Percentiles rank a stretch among this genome's conserved stretches.
These are phyloP conservation scores for Catalaphyllia jardinei DNA, from an alignment of 64 coral and sea anemone species.

Conservation along the genomic window DNA sequence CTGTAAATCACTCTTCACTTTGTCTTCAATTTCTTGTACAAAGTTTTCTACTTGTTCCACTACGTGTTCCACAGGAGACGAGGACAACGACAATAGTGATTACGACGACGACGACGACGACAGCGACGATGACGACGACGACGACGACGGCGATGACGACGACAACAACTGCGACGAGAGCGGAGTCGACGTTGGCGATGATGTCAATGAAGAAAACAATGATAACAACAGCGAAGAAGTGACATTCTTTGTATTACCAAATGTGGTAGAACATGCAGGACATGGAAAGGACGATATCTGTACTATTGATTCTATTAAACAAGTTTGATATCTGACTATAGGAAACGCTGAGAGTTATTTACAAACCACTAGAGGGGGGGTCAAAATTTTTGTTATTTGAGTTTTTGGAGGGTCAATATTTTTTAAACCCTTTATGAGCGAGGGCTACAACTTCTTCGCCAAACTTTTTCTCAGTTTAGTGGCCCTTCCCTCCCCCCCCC, in stretches of 20 bases:
- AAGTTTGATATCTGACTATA: neutral
- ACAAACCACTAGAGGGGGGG: no score
- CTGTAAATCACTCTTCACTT: no score
- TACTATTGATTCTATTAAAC: conserved; percentile 8
- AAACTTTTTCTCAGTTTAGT: conserved; percentile 4
- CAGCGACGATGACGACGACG: no score
- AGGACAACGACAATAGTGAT: no score
- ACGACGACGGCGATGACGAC: no score
- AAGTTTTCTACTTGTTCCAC: neutral
- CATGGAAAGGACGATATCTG: conserved; percentile 21
- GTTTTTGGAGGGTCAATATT: conserved; percentile 2
- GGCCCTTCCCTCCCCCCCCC: neutral
- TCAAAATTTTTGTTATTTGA: neutral
- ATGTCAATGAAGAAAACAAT: neutral
- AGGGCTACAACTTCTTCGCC: conserved; percentile 10
- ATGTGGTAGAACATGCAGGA: conserved; percentile 18
- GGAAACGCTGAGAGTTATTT: no score
- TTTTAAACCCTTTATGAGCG: neutral
- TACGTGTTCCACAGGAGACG: neutral
- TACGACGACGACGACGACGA: no score
- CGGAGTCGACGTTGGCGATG: no score
- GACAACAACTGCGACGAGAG: no score
- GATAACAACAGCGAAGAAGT: conserved; percentile 15
- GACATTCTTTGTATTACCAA: conserved; percentile 1
- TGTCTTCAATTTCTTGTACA: no score